A percentile compares a stretch with the other conserved stretches of the same genome.
phyloP scores from a whole-genome alignment of 1,140 invertebrate species.

The Luehdorfia chinensis region DNA sequence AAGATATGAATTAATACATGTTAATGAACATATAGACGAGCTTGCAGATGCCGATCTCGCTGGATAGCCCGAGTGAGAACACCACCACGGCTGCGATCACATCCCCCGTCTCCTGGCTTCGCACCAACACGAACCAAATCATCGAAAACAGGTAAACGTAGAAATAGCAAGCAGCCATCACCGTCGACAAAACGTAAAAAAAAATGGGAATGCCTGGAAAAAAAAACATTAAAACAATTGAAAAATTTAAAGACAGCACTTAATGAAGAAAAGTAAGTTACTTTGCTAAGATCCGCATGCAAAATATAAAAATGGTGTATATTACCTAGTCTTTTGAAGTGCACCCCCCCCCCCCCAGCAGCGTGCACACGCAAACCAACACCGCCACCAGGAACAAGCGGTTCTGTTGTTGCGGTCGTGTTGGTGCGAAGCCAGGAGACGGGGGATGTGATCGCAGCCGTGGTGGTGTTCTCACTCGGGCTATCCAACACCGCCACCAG shows the following conservation, averaged over 20 bases:
- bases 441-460: conserved; percentile 29
- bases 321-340: too few species aligned
- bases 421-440: conserved; percentile 33
- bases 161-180: conserved; percentile 23
- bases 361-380: too few species aligned
- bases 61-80: conserved; percentile 31
- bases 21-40: conserved; percentile 28
- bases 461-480: conserved; percentile 34
- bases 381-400: too few species aligned
- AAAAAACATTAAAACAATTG: too few species aligned
- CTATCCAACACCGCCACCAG: too few species aligned
- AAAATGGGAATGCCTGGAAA: conserved; percentile 30
- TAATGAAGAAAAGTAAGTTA: too few species aligned
- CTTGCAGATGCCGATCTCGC: conserved; percentile 30
- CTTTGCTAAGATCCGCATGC: too few species aligned
- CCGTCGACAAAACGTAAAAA: conserved; percentile 23
- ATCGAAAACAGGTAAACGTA: conserved; percentile 45
- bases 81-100: conserved; percentile 28
- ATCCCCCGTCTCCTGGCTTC: conserved; percentile 31
- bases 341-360: too few species aligned
- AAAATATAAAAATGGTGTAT: too few species aligned
- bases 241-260: too few species aligned
- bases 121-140: conserved; percentile 41
- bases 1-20: conserved; percentile 16
- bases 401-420: too few species aligned